These are phyloP conservation scores for Epinotia ramella DNA, from an alignment of 2,888 invertebrate species.

Conservation along the genomic window DNA sequence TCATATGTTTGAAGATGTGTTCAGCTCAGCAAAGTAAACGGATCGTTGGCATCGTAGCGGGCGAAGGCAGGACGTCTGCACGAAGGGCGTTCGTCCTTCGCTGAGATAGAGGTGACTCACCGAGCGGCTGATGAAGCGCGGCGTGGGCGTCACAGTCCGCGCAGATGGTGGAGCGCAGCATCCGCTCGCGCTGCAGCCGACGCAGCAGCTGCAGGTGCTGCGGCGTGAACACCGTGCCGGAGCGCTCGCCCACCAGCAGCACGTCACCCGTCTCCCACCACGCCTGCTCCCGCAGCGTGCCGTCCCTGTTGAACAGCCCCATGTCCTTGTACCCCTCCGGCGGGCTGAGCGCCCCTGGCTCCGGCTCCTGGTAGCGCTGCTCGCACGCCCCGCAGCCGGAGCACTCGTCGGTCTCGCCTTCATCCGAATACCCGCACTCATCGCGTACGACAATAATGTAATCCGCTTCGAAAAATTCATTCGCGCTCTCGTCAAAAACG, in stretches of 20 bases:
- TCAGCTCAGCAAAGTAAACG: background rate
- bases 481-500: constrained; percentile 94
- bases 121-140: constrained; percentile 77
- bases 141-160: constrained; percentile 82
- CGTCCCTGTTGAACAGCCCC: constrained; percentile 86
- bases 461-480: constrained; percentile 96
- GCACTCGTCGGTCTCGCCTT: constrained; percentile 91
- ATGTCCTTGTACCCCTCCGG: constrained; percentile 96
- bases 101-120: constrained; percentile 75
- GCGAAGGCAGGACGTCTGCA: constrained; percentile 2
- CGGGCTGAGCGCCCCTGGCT: constrained; percentile 94
- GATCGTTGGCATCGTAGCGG: background rate
- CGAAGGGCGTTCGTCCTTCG: constrained; percentile 39
- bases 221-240: constrained; percentile 87
- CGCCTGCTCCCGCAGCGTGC: constrained; percentile 84
- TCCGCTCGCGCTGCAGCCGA: constrained; percentile 86
- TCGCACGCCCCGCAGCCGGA: constrained; percentile 84
- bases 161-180: constrained; percentile 84
- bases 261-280: constrained; percentile 86
- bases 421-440: constrained; percentile 93
- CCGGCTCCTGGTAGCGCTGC: constrained; percentile 88
- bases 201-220: constrained; percentile 88
- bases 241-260: constrained; percentile 82
- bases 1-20: background rate
- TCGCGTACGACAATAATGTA: constrained; percentile 96